Base-by-base conservation (phyloP, 2,888 invertebrate species). In the Andrena camellia region DNA sequence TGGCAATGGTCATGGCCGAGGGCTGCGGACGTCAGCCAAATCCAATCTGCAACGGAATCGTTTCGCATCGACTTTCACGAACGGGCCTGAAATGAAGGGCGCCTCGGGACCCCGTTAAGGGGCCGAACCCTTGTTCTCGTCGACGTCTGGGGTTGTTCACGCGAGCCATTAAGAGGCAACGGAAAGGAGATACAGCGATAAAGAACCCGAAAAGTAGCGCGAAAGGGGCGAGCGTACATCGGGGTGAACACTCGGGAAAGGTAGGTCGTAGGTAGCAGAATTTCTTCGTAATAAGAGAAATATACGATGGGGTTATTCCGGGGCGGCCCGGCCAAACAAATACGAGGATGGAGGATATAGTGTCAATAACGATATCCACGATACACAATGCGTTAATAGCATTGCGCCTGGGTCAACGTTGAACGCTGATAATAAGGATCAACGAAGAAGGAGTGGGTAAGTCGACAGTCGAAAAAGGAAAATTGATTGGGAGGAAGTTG, bases 41-140 rank as follows among this genome's bases (percentile, higher is more conserved):
- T 87, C 78, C 83, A 86, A 86, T 86, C 86, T 83, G 67, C 87
- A 78, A 67, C 68, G 78, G 76, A 83, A 83, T 83, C 85, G 85
- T 74, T 83, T 80, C 68, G 64, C 57, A 54, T 66, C 79, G 84
- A 86, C 82, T 84, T 84, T 86, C 68, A 71, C 81, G 69, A 72
- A 78, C 74, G 60, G 23, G 62, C 66, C 31, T 33, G 48, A 62
- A 74, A 76, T 63, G 76, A 84, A 81, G 26, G 70, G 50, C 50
- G 66, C 57, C 62, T 13, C 17, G 57, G 33, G 35, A 33, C 59
- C 59, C 54, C 50, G n/a, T 35, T 17, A 52, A 57, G 63, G 62
- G 42, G 72, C 48, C n/a, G 73, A 64, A 52, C 78, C 67, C 75
- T 73, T 74, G 69, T 42, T 62, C 64, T 26, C 29, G 35, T 29